Evolutionary conservation across 2,888 invertebrate genomes (phyloP), one percentile per base, ranked within the genome.

Genomic region (Yponomeuta evonymella): DNA sequence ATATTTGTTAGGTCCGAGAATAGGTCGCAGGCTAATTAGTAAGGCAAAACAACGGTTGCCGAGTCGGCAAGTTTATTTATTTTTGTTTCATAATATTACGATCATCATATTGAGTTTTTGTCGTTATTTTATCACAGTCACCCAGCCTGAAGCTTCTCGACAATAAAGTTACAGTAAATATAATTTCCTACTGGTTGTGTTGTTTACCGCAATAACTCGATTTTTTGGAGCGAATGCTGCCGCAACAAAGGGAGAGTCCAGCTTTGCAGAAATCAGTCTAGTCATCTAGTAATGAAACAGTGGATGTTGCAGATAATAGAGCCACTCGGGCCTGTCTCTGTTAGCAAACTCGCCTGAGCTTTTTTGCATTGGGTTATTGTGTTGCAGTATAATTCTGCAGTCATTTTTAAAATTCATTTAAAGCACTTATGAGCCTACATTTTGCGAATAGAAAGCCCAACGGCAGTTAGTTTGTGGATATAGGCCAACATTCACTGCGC

Each of bases 241-340:
- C 12, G 12, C 76, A 82, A 89, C 89, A 90, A 90, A 89, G 88
- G 82, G 77, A 85, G 81, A 81, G 78, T 77, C 78, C 81, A 79
- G 83, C 80, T 81, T 83, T 84, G 80, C 80, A 79, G 79, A 77
- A 83, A 80, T 81, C 81, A 75, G 81, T 76, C 79, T 84, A 82
- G 83, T 84, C 88, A 88, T 88, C 85, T 83, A 83, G 84, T 89
- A 89, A 90, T 90, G 89, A 84, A 84, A 82, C 84, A 79, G 81
- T 80, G 67, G 36, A 2, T 51, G 67, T 33, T 62, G 9, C 15
- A 64, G 63, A 70, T 65, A 65, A 64, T 64, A 48, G 58, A 70
- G 79, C 75, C 83, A 79, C 83, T 81, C 78, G 58, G 62, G 30
- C 74, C 72, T 30, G 51, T 48, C 70, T 36, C 43, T 43, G 67